Base-by-base conservation (phyloP, 2,888 invertebrate species). In the Pecten maximus region DNA sequence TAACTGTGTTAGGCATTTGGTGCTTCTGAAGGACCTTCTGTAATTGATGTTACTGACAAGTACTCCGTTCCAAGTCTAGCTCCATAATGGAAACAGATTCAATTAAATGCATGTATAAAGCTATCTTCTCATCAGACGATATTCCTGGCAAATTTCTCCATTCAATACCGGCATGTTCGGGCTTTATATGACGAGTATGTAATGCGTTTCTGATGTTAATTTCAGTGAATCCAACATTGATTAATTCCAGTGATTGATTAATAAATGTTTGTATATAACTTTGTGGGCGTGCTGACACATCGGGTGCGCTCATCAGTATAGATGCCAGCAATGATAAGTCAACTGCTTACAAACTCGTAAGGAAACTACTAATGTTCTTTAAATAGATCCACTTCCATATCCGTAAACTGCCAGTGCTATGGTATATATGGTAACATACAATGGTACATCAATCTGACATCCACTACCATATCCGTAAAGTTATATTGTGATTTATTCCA, bases 161-260 rank as follows among this genome's bases (percentile, higher is more conserved):
- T 74, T 74, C 16, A 74, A 19, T 74, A 28, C 10, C 74, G 35
- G 35, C 74, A 10, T 35, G 35, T 28, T 8, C 16, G 35, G 19
- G 74, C 28, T 10, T 74, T 35, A 44, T 74, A 74, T 74, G 35
- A 74, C 23, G 74, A 74, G 12, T 23, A 35, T 74, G 28, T 74
- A 74, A 74, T 74, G 74, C 74, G 74, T 74, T 74, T 74, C 74
- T 74, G 74, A 74, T 74, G 74, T 74, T 35, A 8, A 74, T 74
- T 74, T 35, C 74, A 74, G 8, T 28, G 2, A 54, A 54, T 74
- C 28, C 28, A 74, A 28, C 74, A 74, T 6, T 35, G 10, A 74
- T 74, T 74, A 74, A 74, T 74, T 6, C 6, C 74, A 74, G 35
- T 74, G 74, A 74, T 74, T 74, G 74, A 74, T 74, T 74, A 35